Evolutionary conservation across 2,797 vertebrate species (phyloP).

Genomic region (Avahi laniger): DNA sequence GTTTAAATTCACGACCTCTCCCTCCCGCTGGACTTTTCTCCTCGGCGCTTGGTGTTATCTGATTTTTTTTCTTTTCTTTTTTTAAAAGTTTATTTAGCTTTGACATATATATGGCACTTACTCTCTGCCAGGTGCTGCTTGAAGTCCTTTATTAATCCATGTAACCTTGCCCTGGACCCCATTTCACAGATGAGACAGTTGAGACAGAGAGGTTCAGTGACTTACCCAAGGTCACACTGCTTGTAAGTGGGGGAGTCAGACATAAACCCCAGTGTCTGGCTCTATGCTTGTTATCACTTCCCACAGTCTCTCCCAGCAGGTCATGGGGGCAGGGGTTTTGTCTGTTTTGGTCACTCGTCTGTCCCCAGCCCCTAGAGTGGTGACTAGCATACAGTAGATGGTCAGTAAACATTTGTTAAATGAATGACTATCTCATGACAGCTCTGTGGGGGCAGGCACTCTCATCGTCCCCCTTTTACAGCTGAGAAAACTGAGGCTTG

Average conservation of each 20-base stretch:
- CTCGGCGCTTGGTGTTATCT: neutral
- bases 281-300: fast-evolving
- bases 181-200: neutral
- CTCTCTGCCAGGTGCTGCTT: neutral
- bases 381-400: fast-evolving
- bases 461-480: neutral
- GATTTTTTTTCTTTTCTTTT: neutral
- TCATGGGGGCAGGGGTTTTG: neutral
- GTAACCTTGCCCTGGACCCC: neutral
- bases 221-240: neutral
- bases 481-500: neutral
- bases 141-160: neutral
- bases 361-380: neutral
- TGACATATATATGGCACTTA: fast-evolving
- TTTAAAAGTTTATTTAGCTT: neutral
- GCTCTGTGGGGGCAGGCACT: fast-evolving
- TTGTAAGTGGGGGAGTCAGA: neutral
- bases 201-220: neutral
- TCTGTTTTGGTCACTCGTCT: neutral
- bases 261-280: neutral
- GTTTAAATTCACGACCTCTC: fast-evolving
- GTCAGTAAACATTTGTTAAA: too few species aligned
- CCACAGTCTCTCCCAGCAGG: fast-evolving
- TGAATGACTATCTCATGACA: neutral
- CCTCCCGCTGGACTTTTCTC: neutral